Evolutionary conservation across 2,888 invertebrate genomes (phyloP), one percentile per base, ranked within the genome.

Genomic region (Volucella zonaria): DNA sequence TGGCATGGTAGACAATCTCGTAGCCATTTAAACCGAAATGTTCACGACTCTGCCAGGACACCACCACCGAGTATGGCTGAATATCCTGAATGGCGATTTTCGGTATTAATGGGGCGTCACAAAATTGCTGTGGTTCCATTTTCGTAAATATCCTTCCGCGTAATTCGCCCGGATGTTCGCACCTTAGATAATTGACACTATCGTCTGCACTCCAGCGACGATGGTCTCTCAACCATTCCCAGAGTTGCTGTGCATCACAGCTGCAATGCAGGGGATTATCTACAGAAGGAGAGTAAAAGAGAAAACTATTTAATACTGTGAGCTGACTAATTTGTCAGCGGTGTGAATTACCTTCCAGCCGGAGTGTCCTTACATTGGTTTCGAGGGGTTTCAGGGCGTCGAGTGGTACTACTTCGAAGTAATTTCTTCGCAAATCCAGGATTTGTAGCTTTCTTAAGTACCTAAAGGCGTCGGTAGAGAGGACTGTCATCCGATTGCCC

Each of bases 151-250:
- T 90, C 89, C 93, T 93, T 75, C 96, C 96, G 86, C 95, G 94
- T 86, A 97, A 93, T 91, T 96, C 95, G 86, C 95, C 95, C 0
- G 97, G 97, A 89, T 96, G 95, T 91, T 96, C 96, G 92, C 97
- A 97, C 87, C 95, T 94, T 88, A 97, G 93, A 89, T 94, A 94
- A 88, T 92, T 90, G 89, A 90, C 88, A 89, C 89, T 89, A 89
- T 92, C 90, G 80, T 89, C 89, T 51, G 88, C 89, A 54, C 90
- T 90, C 92, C 92, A 92, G 92, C 97, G 97, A 89, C 95, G 94
- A 93, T 98, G 96, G 91, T 97, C 96, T 89, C 96, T 94, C 90
- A 98, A 93, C 98, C 97, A 98, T 92, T 96, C 96, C 96, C 98
- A 97, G 61, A 97, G 94, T 90, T 97, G 96, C 92, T 97, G 96